phyloP scores from a whole-genome alignment of 2,113 vertebrate species.

The Meleagris gallopavo region DNA sequence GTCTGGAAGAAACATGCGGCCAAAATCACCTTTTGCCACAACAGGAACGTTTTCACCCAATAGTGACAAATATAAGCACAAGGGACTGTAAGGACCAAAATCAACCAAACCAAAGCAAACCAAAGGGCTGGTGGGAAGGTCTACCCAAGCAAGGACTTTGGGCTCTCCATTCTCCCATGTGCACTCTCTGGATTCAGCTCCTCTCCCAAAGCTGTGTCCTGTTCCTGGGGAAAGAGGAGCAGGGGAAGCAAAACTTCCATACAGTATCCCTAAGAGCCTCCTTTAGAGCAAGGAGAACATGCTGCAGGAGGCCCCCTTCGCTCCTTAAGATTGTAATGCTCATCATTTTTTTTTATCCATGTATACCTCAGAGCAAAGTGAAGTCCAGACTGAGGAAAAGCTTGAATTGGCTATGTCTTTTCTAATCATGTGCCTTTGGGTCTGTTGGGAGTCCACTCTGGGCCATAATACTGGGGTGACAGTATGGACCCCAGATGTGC shows the following conservation, averaged over 20 bases:
- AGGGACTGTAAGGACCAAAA: conserved; percentile 5
- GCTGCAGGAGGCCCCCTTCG: background rate
- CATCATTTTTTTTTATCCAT: background rate
- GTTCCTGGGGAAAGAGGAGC: background rate
- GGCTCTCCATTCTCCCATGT: background rate
- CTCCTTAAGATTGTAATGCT: background rate
- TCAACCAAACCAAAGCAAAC: conserved; percentile 27
- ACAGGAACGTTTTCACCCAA: conserved; percentile 42
- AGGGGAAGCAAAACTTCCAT: background rate
- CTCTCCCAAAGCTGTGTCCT: background rate
- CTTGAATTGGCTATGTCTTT: background rate
- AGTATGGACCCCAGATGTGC: background rate
- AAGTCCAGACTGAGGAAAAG: background rate
- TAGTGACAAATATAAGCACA: conserved; percentile 43
- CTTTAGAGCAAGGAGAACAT: background rate
- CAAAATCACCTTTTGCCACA: conserved; percentile 51
- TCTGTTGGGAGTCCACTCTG: background rate
- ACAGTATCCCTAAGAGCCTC: background rate
- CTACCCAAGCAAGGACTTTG: background rate
- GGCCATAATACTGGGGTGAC: background rate
- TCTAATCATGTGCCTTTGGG: background rate
- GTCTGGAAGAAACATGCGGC: conserved; percentile 85
- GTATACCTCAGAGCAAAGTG: conserved; percentile 23
- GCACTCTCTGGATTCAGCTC: background rate
- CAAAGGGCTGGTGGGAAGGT: background rate